Percentiles rank a stretch among this genome's conserved stretches.
Conservation (phyloP, 2,888 invertebrate species). For the Microchrysa polita region DNA sequence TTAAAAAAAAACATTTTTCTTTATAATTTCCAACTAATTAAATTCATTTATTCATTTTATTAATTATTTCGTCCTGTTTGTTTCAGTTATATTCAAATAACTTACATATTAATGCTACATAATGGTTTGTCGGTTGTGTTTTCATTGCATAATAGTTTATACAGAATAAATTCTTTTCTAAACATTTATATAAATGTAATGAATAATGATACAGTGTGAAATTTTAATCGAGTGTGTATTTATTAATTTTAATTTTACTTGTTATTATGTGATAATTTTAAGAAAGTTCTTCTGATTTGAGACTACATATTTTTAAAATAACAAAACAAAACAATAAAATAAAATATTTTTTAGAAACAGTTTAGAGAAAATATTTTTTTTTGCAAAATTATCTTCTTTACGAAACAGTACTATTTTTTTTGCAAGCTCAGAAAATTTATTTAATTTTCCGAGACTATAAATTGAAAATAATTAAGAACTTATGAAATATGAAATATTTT, state of each 20-base stretch:
- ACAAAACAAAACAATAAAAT: background rate
- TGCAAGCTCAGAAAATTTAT: no score
- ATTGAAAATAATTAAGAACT: no score
- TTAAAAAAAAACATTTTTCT: no score
- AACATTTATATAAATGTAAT: slow-evolving; percentile 41
- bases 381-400: background rate
- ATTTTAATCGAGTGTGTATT: slow-evolving; percentile 31
- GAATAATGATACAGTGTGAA: slow-evolving; percentile 40
- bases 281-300: slow-evolving; percentile 3
- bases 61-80: slow-evolving; percentile 23
- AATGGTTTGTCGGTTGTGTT: slow-evolving; percentile 32
- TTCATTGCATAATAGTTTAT: slow-evolving; percentile 43
- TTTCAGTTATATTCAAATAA: slow-evolving; percentile 10
- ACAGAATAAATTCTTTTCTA: slow-evolving; percentile 47
- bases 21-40: slow-evolving; percentile 11
- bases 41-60: slow-evolving; percentile 42
- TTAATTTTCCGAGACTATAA: no score
- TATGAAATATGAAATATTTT: no score
- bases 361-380: slow-evolving; percentile 4
- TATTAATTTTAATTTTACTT: slow-evolving; percentile 45
- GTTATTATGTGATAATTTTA: no score
- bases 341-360: slow-evolving; percentile 15
- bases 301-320: no score
- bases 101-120: background rate
- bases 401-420: no score